phyloP scores from a whole-genome alignment of 2,797 vertebrate genomes.

The Enteromius fasciolatus region DNA sequence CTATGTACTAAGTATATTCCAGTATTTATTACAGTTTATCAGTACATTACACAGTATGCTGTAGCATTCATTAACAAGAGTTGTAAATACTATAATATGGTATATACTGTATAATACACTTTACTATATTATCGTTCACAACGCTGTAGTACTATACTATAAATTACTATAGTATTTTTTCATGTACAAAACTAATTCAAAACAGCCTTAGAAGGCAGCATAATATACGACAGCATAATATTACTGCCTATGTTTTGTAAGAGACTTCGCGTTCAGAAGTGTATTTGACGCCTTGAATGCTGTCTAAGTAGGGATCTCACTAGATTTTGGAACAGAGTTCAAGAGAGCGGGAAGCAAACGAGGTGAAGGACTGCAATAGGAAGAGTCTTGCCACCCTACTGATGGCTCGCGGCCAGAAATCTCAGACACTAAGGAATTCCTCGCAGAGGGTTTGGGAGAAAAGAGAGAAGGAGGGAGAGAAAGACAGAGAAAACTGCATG shows the following conservation, averaged over 20 bases:
- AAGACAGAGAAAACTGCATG: slow-evolving; percentile 50
- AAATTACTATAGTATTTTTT: too few species aligned
- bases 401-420: slow-evolving; percentile 74
- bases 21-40: too few species aligned
- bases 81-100: too few species aligned
- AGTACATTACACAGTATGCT: too few species aligned
- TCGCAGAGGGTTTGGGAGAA: slow-evolving; percentile 67
- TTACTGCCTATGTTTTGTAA: neutral
- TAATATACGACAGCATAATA: neutral
- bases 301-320: neutral
- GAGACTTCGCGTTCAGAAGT: neutral
- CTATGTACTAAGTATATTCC: too few species aligned
- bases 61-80: too few species aligned
- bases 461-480: slow-evolving; percentile 53
- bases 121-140: too few species aligned
- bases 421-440: slow-evolving; percentile 80
- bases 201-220: neutral
- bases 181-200: neutral
- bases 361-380: slow-evolving; percentile 70
- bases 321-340: neutral
- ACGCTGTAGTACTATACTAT: too few species aligned
- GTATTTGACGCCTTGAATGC: neutral
- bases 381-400: slow-evolving; percentile 73
- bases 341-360: slow-evolving; percentile 28
- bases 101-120: too few species aligned